Evolutionary conservation across 1,140 invertebrate species (phyloP), one percentile per base, ranked within the genome.

Genomic region (Frieseomelitta varia): DNA sequence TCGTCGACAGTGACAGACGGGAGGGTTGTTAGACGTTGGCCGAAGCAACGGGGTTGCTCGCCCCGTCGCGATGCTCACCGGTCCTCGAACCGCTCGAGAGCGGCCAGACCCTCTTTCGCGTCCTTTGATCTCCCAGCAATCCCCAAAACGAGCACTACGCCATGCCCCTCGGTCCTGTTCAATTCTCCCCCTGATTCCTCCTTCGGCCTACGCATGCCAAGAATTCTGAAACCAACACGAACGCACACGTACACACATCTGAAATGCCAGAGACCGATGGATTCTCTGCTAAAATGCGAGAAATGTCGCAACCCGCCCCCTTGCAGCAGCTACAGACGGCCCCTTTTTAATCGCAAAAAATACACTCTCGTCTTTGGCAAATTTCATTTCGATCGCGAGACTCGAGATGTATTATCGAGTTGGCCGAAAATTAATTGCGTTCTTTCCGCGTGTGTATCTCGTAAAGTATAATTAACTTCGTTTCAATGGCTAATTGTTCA

Each of bases 31-130:
- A 90, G 89, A 91, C 88, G 92, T 91, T 93, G 93, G 85, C 90
- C 91, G 91, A 91, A 87, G 89, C 91, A 94, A 92, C 92, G 91
- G 90, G 90, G 91, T 91, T 94, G 90, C 88, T 94, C 92, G 91
- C 92, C 92, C 92, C 93, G 92, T 93, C 88, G 91, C 91, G 92
- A 90, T 92, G 92, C 92, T 94, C 93, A 94, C 93, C 93, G 92
- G 91, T 85, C 90, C 87, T 93, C 92, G 87, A 92, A 91, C 85
- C 90, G 92, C 91, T 92, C 90, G 78, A 91, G 88, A 86, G 89
- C 90, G 85, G 87, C 81, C 83, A 91, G 88, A 85, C 88, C 90
- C 85, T 91, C 91, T 86, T 89, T 88, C 79, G 83, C 81, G 73
- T 86, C 84, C 87, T 91, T 90, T 85, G 87, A 88, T 81, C 89